phyloP scores from a whole-genome alignment of 1,140 invertebrate genomes.

The Conus ventricosus region DNA sequence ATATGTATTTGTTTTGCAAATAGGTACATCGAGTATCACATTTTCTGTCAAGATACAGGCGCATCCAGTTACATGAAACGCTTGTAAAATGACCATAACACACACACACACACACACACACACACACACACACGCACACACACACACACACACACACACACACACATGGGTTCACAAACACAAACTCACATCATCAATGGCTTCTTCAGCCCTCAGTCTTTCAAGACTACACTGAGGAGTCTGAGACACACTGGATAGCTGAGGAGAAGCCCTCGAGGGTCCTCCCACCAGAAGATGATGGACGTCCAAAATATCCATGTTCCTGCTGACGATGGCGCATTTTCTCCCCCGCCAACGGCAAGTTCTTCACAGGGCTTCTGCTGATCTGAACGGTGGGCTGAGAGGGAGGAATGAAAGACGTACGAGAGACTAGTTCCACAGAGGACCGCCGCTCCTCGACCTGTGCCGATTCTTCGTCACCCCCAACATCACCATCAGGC shows the following conservation, averaged over 20 bases:
- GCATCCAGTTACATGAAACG: too few species aligned
- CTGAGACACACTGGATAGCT: neutral
- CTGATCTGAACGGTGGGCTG: neutral
- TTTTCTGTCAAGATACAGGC: too few species aligned
- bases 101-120: neutral
- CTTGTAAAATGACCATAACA: neutral
- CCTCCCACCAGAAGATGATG: neutral
- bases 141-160: slow-evolving; percentile 5
- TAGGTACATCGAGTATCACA: too few species aligned
- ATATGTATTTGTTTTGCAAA: too few species aligned
- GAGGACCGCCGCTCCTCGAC: neutral
- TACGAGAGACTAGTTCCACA: neutral
- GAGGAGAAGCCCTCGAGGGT: neutral
- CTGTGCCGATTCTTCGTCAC: neutral
- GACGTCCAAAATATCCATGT: slow-evolving; percentile 21
- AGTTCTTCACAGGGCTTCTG: neutral
- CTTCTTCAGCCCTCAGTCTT: neutral
- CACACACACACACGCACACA: too few species aligned
- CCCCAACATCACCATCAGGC: neutral
- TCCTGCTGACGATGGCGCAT: neutral
- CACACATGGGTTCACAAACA: slow-evolving; percentile 5
- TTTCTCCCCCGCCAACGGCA: too few species aligned
- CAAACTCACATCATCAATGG: neutral
- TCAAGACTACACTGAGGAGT: neutral
- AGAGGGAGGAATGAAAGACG: neutral